These are phyloP conservation scores for Eudasyphora cyanicolor DNA, from an alignment of 2,888 invertebrate genomes.

Conservation along the genomic window DNA sequence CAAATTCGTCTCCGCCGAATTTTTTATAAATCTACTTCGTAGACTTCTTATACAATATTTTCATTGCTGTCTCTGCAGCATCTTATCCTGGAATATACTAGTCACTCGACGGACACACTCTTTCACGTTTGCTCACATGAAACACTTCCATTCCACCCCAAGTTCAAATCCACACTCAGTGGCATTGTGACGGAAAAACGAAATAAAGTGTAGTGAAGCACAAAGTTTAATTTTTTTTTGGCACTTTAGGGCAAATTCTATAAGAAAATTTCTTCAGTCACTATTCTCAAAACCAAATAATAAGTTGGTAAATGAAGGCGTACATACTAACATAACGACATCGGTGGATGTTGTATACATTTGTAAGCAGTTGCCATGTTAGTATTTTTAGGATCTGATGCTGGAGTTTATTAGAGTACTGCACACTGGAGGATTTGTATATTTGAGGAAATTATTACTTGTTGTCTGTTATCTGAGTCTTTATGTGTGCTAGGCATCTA, in stretches of 20 bases:
- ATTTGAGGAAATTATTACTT: too few species aligned
- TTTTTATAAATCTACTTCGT: too few species aligned
- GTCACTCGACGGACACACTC: not conserved
- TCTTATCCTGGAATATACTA: not conserved
- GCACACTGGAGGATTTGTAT: too few species aligned
- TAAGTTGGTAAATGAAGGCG: too few species aligned
- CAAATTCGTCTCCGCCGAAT: too few species aligned
- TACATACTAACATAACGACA: too few species aligned
- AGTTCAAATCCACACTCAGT: not conserved
- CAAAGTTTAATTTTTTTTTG: slow-evolving; percentile 23
- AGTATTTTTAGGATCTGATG: too few species aligned
- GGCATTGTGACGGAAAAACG: slow-evolving; percentile 25
- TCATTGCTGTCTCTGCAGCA: not conserved
- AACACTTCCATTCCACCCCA: slow-evolving; percentile 22
- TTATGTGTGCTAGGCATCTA: too few species aligned
- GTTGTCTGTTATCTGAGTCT: too few species aligned
- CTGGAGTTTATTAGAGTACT: too few species aligned
- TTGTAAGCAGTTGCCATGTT: too few species aligned
- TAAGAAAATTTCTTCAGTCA: slow-evolving; percentile 8
- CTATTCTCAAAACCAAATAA: not conserved
- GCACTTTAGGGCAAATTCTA: slow-evolving; percentile 4
- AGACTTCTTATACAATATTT: not conserved
- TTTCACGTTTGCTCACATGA: slow-evolving; percentile 44
- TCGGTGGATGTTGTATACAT: too few species aligned
- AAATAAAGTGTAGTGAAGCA: slow-evolving; percentile 10